These are phyloP conservation scores for Chrysocyon brachyurus DNA, from an alignment of 2,797 vertebrate genomes.

Conservation along the genomic window DNA sequence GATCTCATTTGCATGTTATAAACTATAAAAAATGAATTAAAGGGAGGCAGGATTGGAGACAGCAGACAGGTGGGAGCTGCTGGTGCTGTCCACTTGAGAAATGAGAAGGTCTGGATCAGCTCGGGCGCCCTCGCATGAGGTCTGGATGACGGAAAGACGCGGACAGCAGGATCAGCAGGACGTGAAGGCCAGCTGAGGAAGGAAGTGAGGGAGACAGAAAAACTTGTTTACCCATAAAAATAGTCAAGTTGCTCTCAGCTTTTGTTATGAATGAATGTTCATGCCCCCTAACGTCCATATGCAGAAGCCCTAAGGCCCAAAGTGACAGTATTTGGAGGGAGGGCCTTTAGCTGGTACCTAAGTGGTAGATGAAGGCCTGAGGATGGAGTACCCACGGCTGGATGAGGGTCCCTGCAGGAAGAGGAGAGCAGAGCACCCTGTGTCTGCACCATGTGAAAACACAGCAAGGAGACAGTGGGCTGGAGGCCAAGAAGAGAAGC, in stretches of 20 bases:
- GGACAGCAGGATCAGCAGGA: neutral
- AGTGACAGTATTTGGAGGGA: neutral
- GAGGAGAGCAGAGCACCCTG: neutral
- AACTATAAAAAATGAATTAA: neutral
- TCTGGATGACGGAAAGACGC: neutral
- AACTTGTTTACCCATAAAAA: neutral
- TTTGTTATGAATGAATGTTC: neutral
- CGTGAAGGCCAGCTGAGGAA: neutral
- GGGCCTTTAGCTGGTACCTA: neutral
- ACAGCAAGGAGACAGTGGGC: neutral
- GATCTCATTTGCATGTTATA: neutral
- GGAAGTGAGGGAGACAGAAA: neutral
- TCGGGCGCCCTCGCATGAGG: neutral
- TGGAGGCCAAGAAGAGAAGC: neutral
- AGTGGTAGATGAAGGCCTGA: neutral
- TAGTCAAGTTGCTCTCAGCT: neutral
- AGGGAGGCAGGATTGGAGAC: neutral
- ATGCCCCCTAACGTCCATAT: neutral
- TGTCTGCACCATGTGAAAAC: neutral
- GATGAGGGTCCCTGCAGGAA: neutral
- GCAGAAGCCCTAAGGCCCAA: neutral
- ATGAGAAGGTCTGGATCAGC: neutral
- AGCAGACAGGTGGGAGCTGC: neutral
- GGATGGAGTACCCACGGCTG: neutral
- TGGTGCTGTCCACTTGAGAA: neutral